phyloP scores from a whole-genome alignment of 2,888 invertebrate species.

The Acrobasis suavella region DNA sequence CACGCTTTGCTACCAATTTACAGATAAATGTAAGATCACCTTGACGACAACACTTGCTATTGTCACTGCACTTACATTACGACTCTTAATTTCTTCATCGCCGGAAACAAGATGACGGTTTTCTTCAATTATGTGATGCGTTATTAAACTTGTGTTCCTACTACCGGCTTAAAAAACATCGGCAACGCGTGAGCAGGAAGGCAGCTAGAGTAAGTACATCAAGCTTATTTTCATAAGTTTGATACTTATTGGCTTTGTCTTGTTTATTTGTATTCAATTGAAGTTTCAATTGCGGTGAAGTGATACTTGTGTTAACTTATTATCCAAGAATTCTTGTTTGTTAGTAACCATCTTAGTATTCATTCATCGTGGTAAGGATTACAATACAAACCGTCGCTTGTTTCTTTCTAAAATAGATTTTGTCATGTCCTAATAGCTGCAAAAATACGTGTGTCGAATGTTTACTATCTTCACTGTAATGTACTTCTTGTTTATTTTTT shows the following conservation, averaged over 20 bases:
- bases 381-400: too few species aligned
- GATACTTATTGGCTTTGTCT: neutral
- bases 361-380: too few species aligned
- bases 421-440: too few species aligned
- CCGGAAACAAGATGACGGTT: constrained; percentile 5
- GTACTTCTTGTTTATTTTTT: too few species aligned
- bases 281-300: neutral
- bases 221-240: neutral
- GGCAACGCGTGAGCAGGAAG: neutral
- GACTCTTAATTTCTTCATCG: constrained; percentile 6
- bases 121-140: neutral
- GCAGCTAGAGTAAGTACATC: neutral
- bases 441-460: too few species aligned
- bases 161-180: constrained; percentile 1
- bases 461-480: too few species aligned
- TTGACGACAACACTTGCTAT: constrained; percentile 16
- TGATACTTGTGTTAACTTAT: neutral
- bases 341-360: too few species aligned
- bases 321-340: neutral
- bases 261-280: constrained; percentile 14
- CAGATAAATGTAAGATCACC: constrained; percentile 20
- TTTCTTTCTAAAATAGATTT: too few species aligned
- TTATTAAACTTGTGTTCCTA: neutral
- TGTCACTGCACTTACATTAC: constrained; percentile 9
- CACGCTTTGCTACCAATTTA: constrained; percentile 39